Evolutionary conservation across 1,140 invertebrate species (phyloP).

Genomic region (Chelonus insularis): DNA sequence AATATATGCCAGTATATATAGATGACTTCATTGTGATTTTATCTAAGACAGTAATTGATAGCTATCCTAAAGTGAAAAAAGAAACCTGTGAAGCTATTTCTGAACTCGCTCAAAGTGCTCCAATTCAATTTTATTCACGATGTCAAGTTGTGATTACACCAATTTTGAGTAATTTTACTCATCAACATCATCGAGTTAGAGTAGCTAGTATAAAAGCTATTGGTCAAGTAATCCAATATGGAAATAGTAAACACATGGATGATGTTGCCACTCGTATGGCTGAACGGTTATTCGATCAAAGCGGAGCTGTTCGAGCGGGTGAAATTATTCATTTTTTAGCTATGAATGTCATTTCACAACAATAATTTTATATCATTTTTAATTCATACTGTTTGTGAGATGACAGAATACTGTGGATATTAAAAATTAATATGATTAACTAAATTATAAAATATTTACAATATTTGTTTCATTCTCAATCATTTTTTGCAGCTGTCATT

Average conservation of each 20-base stretch:
- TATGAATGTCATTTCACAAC: too few relatives aligned
- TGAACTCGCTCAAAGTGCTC: slow-evolving; percentile 65
- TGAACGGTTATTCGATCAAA: slow-evolving; percentile 76
- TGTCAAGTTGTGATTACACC: slow-evolving; percentile 75
- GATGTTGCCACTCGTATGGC: slow-evolving; percentile 69
- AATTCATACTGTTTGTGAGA: too few relatives aligned
- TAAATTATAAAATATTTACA: too few relatives aligned
- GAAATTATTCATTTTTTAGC: too few relatives aligned
- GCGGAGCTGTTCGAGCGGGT: slow-evolving; percentile 68
- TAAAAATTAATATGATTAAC: too few relatives aligned
- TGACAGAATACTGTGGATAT: too few relatives aligned
- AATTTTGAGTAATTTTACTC: slow-evolving; percentile 70
- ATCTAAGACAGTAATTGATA: slow-evolving; percentile 71
- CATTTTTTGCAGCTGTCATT: slow-evolving; percentile 62
- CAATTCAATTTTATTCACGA: slow-evolving; percentile 73
- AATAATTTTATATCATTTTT: too few relatives aligned
- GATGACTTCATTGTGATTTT: slow-evolving; percentile 78
- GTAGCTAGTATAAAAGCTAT: slow-evolving; percentile 73
- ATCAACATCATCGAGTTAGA: slow-evolving; percentile 81
- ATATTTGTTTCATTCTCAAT: too few relatives aligned
- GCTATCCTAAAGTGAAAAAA: slow-evolving; percentile 77
- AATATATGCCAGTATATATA: slow-evolving; percentile 68
- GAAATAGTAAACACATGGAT: slow-evolving; percentile 67
- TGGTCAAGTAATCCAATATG: slow-evolving; percentile 63
- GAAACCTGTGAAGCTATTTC: slow-evolving; percentile 74